These are phyloP conservation scores for Sebastes iracundus DNA, from an alignment of 2,797 vertebrate species.

Conservation along the genomic window DNA sequence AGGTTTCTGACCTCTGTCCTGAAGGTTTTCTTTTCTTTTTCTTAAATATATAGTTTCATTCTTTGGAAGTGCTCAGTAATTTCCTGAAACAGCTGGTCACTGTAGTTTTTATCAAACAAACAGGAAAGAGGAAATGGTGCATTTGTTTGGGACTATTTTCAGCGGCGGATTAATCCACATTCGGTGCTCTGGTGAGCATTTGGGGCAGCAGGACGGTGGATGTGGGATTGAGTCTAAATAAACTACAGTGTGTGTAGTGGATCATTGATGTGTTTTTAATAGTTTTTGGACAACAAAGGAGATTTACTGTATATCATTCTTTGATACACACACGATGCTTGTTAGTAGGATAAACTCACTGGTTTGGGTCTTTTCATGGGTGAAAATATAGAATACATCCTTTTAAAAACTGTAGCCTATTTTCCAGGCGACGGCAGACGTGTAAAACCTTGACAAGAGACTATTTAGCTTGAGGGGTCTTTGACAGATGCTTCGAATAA, in stretches of 20 bases:
- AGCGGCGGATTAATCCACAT: not conserved
- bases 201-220: not conserved
- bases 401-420: conserved; percentile 11
- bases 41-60: too few species aligned
- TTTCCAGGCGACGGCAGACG: conserved; percentile 21
- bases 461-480: conserved; percentile 47
- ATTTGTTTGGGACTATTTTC: not conserved
- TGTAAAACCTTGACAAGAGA: conserved; percentile 29
- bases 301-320: too few species aligned
- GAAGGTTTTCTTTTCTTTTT: too few species aligned
- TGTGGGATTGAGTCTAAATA: not conserved
- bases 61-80: accelerated
- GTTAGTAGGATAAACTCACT: not conserved
- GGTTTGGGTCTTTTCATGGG: not conserved
- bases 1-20: accelerated
- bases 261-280: not conserved
- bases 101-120: not conserved
- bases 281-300: not conserved
- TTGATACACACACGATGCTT: not conserved
- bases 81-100: not conserved
- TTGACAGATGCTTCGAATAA: conserved; percentile 52
- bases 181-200: not conserved
- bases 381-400: not conserved
- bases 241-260: not conserved
- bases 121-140: not conserved